phyloP scores from a whole-genome alignment of 2,113 vertebrate species.

The Trochalopteron elliotii region DNA sequence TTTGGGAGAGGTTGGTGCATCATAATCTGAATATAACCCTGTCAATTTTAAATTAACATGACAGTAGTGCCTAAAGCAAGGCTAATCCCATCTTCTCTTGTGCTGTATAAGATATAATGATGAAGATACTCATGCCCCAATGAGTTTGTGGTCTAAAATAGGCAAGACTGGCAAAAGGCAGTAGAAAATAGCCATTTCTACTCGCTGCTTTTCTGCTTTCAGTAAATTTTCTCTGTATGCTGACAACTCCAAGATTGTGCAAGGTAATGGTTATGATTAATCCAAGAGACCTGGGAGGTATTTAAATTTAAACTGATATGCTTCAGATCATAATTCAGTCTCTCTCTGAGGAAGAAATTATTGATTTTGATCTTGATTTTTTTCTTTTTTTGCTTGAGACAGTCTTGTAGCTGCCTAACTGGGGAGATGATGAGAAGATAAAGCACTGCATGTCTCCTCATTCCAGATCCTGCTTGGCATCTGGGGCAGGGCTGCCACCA shows the following conservation, averaged over 20 bases:
- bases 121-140: background rate
- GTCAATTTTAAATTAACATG: background rate
- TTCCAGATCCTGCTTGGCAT: background rate
- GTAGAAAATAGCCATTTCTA: background rate
- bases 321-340: background rate
- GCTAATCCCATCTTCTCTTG: background rate
- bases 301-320: background rate
- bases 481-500: background rate
- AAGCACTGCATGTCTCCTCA: background rate
- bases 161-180: background rate
- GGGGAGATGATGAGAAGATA: background rate
- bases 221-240: background rate
- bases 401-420: background rate
- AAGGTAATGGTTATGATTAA: background rate
- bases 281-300: background rate
- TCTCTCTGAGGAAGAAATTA: background rate
- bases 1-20: rapidly evolving
- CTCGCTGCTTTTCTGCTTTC: background rate
- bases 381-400: background rate
- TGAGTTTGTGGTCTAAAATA: background rate
- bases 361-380: background rate
- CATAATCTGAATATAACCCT: background rate
- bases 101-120: background rate
- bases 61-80: background rate
- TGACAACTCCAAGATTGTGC: background rate